Evolutionary conservation across 2,888 invertebrate species (phyloP).

Genomic region (Ennomos quercinarius): DNA sequence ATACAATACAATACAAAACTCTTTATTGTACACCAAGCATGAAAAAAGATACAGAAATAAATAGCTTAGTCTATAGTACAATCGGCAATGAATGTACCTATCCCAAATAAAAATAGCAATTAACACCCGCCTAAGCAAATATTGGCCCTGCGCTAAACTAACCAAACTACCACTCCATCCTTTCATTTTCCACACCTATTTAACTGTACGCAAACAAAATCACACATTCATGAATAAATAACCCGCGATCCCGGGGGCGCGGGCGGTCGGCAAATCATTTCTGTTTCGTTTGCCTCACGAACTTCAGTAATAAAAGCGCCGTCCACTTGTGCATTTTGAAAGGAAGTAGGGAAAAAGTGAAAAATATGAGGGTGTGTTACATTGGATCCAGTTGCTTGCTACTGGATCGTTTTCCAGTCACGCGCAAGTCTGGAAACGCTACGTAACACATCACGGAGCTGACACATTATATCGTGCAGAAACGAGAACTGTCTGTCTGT

Average conservation of each 20-base stretch:
- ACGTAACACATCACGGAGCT: too few species aligned
- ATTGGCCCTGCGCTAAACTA: constrained; percentile 30
- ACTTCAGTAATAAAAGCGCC: constrained; percentile 53
- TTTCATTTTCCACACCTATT: constrained; percentile 44
- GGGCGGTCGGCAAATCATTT: constrained; percentile 47
- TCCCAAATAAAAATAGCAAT: constrained; percentile 20
- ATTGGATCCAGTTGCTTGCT: constrained; percentile 20
- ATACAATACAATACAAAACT: too few species aligned
- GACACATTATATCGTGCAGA: too few species aligned
- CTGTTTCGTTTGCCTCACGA: constrained; percentile 44
- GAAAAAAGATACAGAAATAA: too few species aligned
- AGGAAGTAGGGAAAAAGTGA: constrained; percentile 50
- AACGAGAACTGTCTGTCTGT: too few species aligned
- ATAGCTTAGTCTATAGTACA: too few species aligned
- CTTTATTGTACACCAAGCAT: too few species aligned
- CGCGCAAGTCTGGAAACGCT: too few species aligned
- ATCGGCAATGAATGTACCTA: not conserved
- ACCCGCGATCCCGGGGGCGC: constrained; percentile 39
- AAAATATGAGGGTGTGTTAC: constrained; percentile 37
- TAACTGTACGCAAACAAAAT: constrained; percentile 44
- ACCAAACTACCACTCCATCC: constrained; percentile 27
- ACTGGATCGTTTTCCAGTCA: too few species aligned
- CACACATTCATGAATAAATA: constrained; percentile 46
- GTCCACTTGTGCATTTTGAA: constrained; percentile 52
- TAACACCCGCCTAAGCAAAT: constrained; percentile 26